A percentile compares a stretch with the other conserved stretches of the same genome.
Conservation (phyloP, 2,888 invertebrate genomes). For the Sepiola atlantica region DNA sequence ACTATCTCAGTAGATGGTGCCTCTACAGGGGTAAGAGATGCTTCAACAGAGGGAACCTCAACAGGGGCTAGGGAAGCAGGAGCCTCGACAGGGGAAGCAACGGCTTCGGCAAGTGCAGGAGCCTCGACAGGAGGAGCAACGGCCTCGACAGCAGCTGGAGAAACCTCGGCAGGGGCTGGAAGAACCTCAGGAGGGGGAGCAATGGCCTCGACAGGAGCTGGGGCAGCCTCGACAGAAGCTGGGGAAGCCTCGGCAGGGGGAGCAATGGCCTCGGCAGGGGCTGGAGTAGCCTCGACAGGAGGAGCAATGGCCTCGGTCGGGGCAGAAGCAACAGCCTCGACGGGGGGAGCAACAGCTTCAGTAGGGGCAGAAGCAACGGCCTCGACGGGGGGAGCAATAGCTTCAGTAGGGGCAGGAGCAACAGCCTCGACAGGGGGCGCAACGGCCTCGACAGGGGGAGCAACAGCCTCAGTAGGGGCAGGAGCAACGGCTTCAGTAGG, state of each 20-base stretch:
- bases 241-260: too few species aligned
- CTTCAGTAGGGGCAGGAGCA: neutral
- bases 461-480: neutral
- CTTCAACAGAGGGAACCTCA: neutral
- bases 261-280: too few species aligned
- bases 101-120: neutral
- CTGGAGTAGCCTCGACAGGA: too few species aligned
- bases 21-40: neutral
- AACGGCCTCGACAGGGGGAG: too few species aligned
- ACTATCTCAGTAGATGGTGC: neutral
- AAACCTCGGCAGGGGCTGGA: neutral
- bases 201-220: neutral
- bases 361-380: neutral
- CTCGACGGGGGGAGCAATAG: accelerated
- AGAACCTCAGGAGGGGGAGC: neutral
- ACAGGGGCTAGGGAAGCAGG: neutral
- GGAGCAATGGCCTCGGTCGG: too few species aligned
- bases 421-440: accelerated
- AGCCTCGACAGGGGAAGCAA: neutral
- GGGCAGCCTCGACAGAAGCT: neutral
- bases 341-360: neutral
- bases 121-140: neutral
- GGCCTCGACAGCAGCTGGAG: neutral
- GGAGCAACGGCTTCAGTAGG: too few species aligned
- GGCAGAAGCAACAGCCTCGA: neutral